Base-by-base conservation (phyloP, 2,797 vertebrate species). In the Sitta carolinensis region DNA sequence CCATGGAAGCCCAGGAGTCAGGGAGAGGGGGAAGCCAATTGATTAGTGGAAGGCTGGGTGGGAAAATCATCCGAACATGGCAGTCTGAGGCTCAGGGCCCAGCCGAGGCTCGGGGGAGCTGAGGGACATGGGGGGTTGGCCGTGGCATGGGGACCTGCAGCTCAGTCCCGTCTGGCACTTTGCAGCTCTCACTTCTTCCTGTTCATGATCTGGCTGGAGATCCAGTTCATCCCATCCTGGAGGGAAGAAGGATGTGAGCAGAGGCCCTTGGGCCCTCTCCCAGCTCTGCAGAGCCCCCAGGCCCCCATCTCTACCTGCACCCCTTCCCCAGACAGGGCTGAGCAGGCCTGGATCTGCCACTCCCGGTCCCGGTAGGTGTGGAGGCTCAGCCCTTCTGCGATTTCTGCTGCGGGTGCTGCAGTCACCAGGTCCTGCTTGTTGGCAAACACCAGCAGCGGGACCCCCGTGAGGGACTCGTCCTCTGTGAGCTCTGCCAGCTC, bases 301-400 rank as follows among this genome's bases (percentile, higher is more conserved):
- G 11, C 13, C 16, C 40, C 42, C 55, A 8, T 50, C 21, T 48
- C 6, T 96, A 98, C 99, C 98, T 99, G 98, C 75, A 99, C 98
- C 75, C 98, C 98, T 96, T 99, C 98, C 47, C 98, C 98, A 54
- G 98, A 98, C 87, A 99, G 95, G 26, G 98, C 99, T 0, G 99
- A 99, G 96, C 98, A 99, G 93, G 98, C 98, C 96, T 99, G 99
- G 90, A 99, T 99, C 98, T 99, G 98, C 98, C 98, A 99, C 92
- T 98, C 98, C 7, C 98, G 97, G 88, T 99, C 98, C 54, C 98
- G 97, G 96, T 98, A 99, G 1, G 98, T 98, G 87, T 99, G 99
- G 77, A 99, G 98, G 97, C 98, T 98, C 94, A 99, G 98, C 38
- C 99, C 99, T 95, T 98, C 98, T 0, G 98, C 98, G 0, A 99